Evolutionary conservation across 1,140 invertebrate species (phyloP), one percentile per base, ranked within the genome.

Genomic region (Tetragonula clypearis): DNA sequence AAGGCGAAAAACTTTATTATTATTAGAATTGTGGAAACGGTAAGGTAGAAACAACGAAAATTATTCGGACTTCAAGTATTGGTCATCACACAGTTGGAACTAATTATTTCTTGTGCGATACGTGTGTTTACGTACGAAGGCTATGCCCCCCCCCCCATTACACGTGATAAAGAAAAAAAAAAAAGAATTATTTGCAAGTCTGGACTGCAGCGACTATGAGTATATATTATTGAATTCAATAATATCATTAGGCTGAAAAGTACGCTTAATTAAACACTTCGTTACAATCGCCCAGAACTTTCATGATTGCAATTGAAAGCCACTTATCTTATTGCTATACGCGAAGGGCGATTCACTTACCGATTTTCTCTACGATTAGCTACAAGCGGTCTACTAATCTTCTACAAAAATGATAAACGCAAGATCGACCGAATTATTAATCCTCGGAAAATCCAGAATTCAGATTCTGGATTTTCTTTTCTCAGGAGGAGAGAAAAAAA

Each of bases 1-100:
- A 74, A 84, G 58, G 58, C 30, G 19, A 62, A 84, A 56, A 72
- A 62, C 30, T 84, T 4, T 75, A 75, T 78, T 75, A 75, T 78
- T 79, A 71, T 79, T 71, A 62, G 55, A 12, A 19, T 21, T n/a
- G 30, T 17, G 8, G 41, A 49, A 49, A 26, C 35, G 35, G 35
- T 23, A 26, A 14, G 66, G 56, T n/a, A 30, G 30, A 49, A 72
- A 69, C 19, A 41, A 49, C 6, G 53, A 56, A 58, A n/a, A 30
- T 53, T 30, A 19, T 49, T 41, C 60, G 26, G 3, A n/a, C 14
- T 49, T 49, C 41, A 49, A 8, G 8, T 58, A 41, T 4, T 41
- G 6, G 1, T 19, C 2, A 2, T n/a, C 17, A 19, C 0, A n/a
- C 0, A 30, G 19, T 19, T 11, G 9, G 66, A 55, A 75, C 23